Evolutionary conservation across 2,888 invertebrate genomes (phyloP).

Genomic region (Rhagonycha lutea): DNA sequence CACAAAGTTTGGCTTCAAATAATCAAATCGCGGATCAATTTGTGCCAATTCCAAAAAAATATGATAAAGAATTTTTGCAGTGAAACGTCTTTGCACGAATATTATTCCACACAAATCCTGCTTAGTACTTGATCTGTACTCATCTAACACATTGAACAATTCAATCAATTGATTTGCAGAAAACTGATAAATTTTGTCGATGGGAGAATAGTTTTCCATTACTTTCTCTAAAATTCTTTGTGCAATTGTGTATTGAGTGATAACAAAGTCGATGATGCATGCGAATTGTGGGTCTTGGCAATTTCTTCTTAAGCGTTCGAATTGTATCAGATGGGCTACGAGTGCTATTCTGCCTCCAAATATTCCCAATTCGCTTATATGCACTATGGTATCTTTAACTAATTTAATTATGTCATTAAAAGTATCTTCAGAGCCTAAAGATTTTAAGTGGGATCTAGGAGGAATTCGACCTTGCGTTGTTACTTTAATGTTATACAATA

Average conservation of each 20-base stretch:
- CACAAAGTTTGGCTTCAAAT: slow-evolving; percentile 72
- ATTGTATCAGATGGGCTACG: slow-evolving; percentile 63
- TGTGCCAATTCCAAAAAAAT: slow-evolving; percentile 62
- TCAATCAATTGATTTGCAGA: slow-evolving; percentile 68
- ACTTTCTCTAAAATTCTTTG: slow-evolving; percentile 59
- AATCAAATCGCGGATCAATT: slow-evolving; percentile 57
- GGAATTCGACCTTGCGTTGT: not conserved
- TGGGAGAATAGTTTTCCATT: slow-evolving; percentile 55
- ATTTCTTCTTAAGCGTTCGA: slow-evolving; percentile 65
- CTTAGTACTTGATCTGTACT: slow-evolving; percentile 56
- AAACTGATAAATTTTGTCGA: slow-evolving; percentile 59
- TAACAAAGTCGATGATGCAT: slow-evolving; percentile 45
- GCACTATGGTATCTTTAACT: slow-evolving; percentile 45
- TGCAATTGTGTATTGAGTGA: slow-evolving; percentile 55
- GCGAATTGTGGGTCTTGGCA: slow-evolving; percentile 51
- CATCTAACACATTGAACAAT: slow-evolving; percentile 65
- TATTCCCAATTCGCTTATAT: slow-evolving; percentile 59
- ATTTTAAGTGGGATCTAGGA: slow-evolving; percentile 30
- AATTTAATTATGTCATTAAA: slow-evolving; percentile 41
- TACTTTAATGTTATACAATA: slow-evolving; percentile 34
- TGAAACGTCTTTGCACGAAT: slow-evolving; percentile 74
- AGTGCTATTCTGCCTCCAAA: slow-evolving; percentile 66
- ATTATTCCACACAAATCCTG: slow-evolving; percentile 69
- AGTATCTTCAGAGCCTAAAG: slow-evolving; percentile 41
- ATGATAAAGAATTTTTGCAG: slow-evolving; percentile 75